Base-by-base conservation (phyloP, 2,113 vertebrate genomes). In the Tachysurus vachellii region DNA sequence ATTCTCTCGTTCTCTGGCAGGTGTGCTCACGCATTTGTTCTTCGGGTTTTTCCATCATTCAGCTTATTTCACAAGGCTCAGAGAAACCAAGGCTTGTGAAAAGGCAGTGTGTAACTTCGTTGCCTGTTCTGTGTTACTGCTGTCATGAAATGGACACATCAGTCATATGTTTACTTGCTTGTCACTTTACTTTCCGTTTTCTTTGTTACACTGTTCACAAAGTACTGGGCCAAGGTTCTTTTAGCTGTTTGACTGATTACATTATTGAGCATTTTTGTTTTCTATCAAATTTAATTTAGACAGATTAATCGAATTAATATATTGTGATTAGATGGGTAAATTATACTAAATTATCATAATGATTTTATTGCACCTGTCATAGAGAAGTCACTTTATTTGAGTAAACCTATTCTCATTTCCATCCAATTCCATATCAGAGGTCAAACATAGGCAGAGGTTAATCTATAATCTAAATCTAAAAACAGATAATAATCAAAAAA, bases 1-100 rank as follows among this genome's bases (percentile, higher is more conserved):
- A 93, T 92, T 87, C 93, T 93, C 93, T 91, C 94, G 93, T 93
- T 89, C 92, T 83, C 59, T 92, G 92, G 92, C 95, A 96, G 95
- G 95, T 96, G 92, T 93, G 95, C 86, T 89, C 89, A 92, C 90
- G 91, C 87, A 87, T 88, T 93, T 90, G 90, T 82, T 92, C 82
- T 90, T 47, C 64, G 85, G 80, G 71, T 90, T 88, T 93, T 88
- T 88, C 90, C 93, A 92, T 84, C 87, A 86, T 91, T 86, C 93
- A 94, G 91, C 83, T 75, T 91, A 93, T 93, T 87, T 82, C 71
- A 85, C 82, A 88, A 79, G 4, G 84, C 84, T 75, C 88, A 77
- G 88, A 5, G 23, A 36, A 89, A 62, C 50, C 70, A 68, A 90
- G 57, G 91, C 93, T 93, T 94, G 92, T 93, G 93, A 94, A 93